Evolutionary conservation across 64 coral and sea anemone species (phyloP).

Genomic region (Trachythela sp.): DNA sequence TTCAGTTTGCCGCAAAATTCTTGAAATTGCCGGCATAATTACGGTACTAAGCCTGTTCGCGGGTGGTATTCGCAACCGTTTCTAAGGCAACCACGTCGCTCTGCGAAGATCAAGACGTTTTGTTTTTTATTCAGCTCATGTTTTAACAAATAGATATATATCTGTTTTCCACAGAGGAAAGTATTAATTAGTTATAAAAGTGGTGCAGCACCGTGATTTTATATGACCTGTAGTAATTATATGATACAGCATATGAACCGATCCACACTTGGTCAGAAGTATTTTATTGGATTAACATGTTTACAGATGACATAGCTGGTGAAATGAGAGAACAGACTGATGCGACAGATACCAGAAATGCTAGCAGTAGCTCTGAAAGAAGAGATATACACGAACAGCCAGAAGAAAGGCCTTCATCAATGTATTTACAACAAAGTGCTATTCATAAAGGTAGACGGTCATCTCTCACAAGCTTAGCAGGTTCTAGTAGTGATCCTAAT

Average conservation of each 20-base stretch:
- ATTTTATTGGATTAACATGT: neutral
- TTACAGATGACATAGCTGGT: neutral
- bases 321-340: neutral
- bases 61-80: neutral
- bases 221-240: too few species aligned
- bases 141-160: too few species aligned
- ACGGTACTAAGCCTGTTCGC: neutral
- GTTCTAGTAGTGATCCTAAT: neutral
- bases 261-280: neutral
- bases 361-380: neutral
- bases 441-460: neutral
- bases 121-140: too few species aligned
- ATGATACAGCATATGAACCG: too few species aligned
- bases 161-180: too few species aligned
- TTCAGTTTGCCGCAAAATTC: neutral
- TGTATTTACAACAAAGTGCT: neutral
- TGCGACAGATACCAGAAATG: neutral
- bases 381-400: neutral
- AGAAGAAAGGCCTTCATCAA: neutral
- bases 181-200: too few species aligned
- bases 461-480: neutral
- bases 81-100: neutral
- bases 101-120: neutral
- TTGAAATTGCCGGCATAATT: neutral
- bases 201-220: too few species aligned